phyloP scores from a whole-genome alignment of 1,140 invertebrate species.

The Chrysomallon squamiferum region DNA sequence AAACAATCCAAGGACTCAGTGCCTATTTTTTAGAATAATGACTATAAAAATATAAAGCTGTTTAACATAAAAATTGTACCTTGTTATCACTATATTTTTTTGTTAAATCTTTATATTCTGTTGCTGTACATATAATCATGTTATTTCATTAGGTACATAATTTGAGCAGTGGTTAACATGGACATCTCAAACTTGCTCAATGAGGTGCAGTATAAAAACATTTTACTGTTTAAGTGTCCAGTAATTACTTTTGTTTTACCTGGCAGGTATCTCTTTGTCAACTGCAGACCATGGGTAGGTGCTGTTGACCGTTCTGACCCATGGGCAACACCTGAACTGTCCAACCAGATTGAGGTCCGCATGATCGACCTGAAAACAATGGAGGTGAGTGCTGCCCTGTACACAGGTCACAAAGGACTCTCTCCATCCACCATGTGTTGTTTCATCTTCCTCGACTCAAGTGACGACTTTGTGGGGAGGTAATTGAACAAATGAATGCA shows the following conservation, averaged over 20 bases:
- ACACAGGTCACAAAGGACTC: slow-evolving; percentile 29
- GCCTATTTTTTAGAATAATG: no score
- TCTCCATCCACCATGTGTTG: slow-evolving; percentile 35
- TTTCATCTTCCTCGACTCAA: slow-evolving; percentile 36
- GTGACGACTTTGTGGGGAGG: slow-evolving; percentile 34
- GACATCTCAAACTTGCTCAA: no score
- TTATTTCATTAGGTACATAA: no score
- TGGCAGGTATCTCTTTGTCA: slow-evolving; percentile 32
- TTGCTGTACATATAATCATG: no score
- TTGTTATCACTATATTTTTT: no score
- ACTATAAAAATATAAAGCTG: no score
- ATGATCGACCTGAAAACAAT: slow-evolving; percentile 32
- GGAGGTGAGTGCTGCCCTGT: slow-evolving; percentile 21
- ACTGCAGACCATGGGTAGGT: slow-evolving; percentile 37
- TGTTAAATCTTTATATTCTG: no score
- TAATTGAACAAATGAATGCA: slow-evolving; percentile 6
- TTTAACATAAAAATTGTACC: no score
- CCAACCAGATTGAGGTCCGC: slow-evolving; percentile 26
- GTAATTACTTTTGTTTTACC: neutral
- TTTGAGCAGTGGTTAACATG: no score
- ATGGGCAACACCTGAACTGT: slow-evolving; percentile 35
- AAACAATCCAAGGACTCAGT: no score
- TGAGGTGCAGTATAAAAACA: no score
- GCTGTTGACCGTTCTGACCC: slow-evolving; percentile 31
- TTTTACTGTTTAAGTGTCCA: no score